Base-by-base conservation (phyloP, 2,113 vertebrate species). In the Egretta garzetta region DNA sequence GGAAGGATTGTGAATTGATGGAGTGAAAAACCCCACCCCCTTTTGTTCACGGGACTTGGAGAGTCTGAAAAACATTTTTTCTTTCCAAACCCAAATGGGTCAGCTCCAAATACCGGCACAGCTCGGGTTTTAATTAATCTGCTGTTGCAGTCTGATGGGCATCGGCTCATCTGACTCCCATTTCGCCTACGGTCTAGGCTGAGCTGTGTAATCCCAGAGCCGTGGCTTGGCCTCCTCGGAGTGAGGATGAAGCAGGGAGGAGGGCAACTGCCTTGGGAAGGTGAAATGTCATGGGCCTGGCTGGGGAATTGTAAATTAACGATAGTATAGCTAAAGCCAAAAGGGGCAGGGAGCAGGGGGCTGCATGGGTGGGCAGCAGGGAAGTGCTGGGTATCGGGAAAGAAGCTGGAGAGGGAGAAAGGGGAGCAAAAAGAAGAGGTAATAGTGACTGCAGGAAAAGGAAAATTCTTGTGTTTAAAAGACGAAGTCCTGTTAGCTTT, bases 111-210 rank as follows among this genome's bases (percentile, higher is more conserved):
- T 14, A 0, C 13, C 7, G 66, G 37, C 72, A 43, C 22, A 10
- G 15, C 15, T 30, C 4, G 11, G 5, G 20, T 16, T 47, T 56
- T 7, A 11, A 21, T 32, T 9, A 9, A 50, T 5, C 37, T 7
- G 20, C 50, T 27, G 32, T 5, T 32, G 73, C 55, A 21, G 32
- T 9, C 3, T 17, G 45, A 24, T 1, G 4, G 50, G 27, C 10
- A 7, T 5, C 0, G 7, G 50, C 41, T 3, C 14, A 10, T 2
- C 19, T 3, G 30, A 24, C 30, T 13, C 84, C 63, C 23, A 2
- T 6, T 16, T 24, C 32, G 5, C 1, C 0, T 2, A 8, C 1
- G 4, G 4, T 8, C 21, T 3, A 19, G 72, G 53, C n/a, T 9
- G 28, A 35, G 68, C 58, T 32, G 21, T 3, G 24, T 10, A 9